phyloP scores from a whole-genome alignment of 1,140 invertebrate genomes.

The Brachionus paranguensis region DNA sequence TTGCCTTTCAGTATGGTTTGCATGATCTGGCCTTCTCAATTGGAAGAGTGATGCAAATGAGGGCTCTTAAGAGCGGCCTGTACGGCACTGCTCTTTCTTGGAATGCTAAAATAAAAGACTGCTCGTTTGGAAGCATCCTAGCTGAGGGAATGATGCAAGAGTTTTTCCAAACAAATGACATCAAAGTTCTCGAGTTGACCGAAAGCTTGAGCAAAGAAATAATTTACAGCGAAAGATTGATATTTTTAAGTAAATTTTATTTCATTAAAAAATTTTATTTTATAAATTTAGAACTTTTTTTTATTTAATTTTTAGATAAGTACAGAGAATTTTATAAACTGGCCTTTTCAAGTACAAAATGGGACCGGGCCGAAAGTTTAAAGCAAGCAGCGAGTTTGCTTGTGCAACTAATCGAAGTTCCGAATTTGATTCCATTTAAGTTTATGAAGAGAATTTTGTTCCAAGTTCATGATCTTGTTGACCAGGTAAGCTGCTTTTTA shows the following conservation, averaged over 20 bases:
- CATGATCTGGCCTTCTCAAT: constrained; percentile 38
- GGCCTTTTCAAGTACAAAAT: not conserved
- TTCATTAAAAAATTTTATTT: not conserved
- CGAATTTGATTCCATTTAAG: constrained; percentile 21
- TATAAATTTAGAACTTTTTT: not conserved
- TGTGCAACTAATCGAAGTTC: not conserved
- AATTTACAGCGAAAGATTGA: constrained; percentile 26
- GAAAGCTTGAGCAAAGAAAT: constrained; percentile 16
- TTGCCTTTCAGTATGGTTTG: constrained; percentile 19
- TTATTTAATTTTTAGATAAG: not conserved
- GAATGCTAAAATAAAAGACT: constrained; percentile 33
- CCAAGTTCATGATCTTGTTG: not conserved
- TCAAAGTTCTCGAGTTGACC: not conserved
- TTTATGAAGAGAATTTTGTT: not conserved
- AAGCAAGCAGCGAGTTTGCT: not conserved
- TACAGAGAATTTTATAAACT: constrained; percentile 33
- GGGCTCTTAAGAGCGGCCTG: not conserved
- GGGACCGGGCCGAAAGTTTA: not conserved
- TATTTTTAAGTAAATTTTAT: constrained; percentile 9
- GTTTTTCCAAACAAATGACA: not conserved
- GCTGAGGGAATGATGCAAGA: constrained; percentile 1
- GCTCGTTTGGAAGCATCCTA: not conserved
- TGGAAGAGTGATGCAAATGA: constrained; percentile 18
- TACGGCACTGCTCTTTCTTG: constrained; percentile 5
- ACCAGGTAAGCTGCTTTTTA: not conserved